phyloP scores from a whole-genome alignment of 2,797 vertebrate genomes.

The Clarias pachynema region DNA sequence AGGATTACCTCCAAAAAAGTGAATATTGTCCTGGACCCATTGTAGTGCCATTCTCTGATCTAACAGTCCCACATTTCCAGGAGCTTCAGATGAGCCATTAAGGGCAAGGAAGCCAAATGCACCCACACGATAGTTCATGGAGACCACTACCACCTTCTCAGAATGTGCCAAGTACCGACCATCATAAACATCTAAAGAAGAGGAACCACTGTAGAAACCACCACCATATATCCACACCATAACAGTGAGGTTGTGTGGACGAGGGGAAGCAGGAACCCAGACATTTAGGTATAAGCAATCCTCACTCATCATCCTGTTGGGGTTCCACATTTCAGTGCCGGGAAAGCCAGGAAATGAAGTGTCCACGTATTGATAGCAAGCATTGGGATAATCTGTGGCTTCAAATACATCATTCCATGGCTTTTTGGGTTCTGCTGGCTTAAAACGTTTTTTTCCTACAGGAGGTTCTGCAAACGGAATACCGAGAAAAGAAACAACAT shows the following conservation, averaged over 20 bases:
- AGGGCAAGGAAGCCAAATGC: conserved; percentile 90
- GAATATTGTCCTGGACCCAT: conserved; percentile 88
- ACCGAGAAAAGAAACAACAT: conserved; percentile 84
- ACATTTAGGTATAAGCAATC: conserved; percentile 92
- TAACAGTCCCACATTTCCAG: conserved; percentile 87
- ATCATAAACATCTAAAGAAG: conserved; percentile 90
- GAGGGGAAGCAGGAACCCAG: conserved; percentile 82
- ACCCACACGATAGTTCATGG: conserved; percentile 91
- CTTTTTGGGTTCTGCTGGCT: conserved; percentile 78
- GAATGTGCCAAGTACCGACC: conserved; percentile 85
- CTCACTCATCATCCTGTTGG: conserved; percentile 88
- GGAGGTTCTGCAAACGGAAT: conserved; percentile 89
- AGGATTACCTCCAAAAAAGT: conserved; percentile 86
- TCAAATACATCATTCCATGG: conserved; percentile 79
- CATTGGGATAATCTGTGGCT: conserved; percentile 76
- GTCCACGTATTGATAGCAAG: conserved; percentile 88
- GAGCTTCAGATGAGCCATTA: conserved; percentile 85
- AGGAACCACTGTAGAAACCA: conserved; percentile 89
- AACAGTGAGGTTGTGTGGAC: conserved; percentile 81
- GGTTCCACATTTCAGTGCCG: conserved; percentile 94
- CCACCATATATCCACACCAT: conserved; percentile 95
- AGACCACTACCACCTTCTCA: conserved; percentile 85
- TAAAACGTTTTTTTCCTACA: conserved; percentile 81
- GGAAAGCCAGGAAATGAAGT: conserved; percentile 83
- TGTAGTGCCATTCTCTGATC: conserved; percentile 89